Base-by-base conservation (phyloP, 2,113 vertebrate species). In the Zootoca vivipara region DNA sequence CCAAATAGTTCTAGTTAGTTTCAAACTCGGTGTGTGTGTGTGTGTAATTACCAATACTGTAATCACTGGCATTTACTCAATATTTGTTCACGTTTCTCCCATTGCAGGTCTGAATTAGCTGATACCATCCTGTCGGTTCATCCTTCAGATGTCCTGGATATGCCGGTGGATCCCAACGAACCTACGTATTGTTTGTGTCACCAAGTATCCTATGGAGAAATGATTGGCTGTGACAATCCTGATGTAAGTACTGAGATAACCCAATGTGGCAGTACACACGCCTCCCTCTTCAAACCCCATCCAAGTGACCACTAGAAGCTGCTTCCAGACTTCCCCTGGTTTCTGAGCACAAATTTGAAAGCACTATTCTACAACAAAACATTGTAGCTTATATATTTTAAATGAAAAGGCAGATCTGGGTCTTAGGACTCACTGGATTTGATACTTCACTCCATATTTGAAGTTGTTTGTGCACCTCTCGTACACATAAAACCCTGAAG, bases 121-220 rank as follows among this genome's bases (percentile, higher is more conserved):
- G 98, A 99, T 1, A 96, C 98, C 56, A 95, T 99, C 78, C 95
- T 99, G 83, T 98, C 98, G 0, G 98, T 99, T 94, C 99, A 99
- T 42, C 98, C 99, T 1, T 99, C 99, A 0, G 99, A 99, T 10
- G 99, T 99, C 77, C 95, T 99, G 77, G 99, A 99, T 96, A 99
- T 99, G 99, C 99, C 99, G 0, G 99, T 99, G 56, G 99, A 99
- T 91, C 99, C 99, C 64, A 99, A 99, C 0, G 99, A 99, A 82
- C 99, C 99, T 5, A 99, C 99, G 0, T 99, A 99, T 93, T 99
- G 99, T 94, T 94, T 99, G 86, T 99, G 99, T 90, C 99, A 99
- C 93, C 99, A 99, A 95, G 99, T 99, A 95, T 99, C 99, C 46
- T 99, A 99, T 0, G 99, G 99, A 91, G 99, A 99, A 95, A 99